phyloP scores from a whole-genome alignment of 2,797 vertebrate species.

The Dermochelys coriacea region DNA sequence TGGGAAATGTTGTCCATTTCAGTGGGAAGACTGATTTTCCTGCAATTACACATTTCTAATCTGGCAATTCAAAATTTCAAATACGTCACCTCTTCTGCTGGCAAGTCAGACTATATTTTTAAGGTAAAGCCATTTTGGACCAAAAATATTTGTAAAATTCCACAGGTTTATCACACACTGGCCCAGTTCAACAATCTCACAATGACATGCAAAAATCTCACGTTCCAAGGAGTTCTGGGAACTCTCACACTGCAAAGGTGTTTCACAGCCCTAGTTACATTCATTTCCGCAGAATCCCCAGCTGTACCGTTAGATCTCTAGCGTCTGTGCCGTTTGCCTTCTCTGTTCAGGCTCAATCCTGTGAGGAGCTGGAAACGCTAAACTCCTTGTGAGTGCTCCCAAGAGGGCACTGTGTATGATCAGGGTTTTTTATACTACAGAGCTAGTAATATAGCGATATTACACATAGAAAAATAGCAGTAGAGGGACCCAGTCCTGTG shows the following conservation, averaged over 20 bases:
- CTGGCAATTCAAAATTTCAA: not conserved
- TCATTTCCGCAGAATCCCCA: not conserved
- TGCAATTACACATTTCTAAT: not conserved
- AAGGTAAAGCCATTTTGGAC: not conserved
- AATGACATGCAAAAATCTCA: not conserved
- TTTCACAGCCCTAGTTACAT: not conserved
- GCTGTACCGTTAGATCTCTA: not conserved
- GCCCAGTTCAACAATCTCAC: not conserved
- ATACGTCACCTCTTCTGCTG: not conserved
- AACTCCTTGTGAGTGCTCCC: not conserved
- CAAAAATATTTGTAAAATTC: not conserved
- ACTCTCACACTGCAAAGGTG: not conserved
- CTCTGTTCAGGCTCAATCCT: not conserved
- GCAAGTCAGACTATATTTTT: not conserved
- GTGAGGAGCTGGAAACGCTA: not conserved
- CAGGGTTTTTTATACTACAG: not conserved
- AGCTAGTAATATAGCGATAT: not conserved
- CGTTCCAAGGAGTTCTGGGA: not conserved
- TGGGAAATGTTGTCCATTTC: not conserved
- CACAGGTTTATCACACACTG: not conserved
- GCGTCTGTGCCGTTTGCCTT: not conserved
- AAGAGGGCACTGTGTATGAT: not conserved
- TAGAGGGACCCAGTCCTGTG: not conserved
- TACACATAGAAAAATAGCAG: not conserved
- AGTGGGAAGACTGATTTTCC: not conserved